A percentile compares a stretch with the other conserved stretches of the same genome.
Conservation (phyloP, 2,113 vertebrate species). For the Solea solea region DNA sequence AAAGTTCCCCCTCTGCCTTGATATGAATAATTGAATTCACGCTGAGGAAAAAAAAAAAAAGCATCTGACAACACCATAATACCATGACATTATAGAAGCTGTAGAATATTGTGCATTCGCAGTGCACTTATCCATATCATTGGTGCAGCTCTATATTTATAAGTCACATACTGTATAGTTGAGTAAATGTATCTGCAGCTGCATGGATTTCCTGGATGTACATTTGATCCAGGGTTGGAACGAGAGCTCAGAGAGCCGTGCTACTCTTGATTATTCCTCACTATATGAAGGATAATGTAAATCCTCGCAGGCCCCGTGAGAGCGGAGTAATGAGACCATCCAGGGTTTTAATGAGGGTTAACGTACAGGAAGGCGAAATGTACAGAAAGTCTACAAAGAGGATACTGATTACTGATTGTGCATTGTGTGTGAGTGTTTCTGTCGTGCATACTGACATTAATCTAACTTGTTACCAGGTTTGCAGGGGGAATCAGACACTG, state of each 20-base stretch:
- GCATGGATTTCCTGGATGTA: conserved; percentile 1
- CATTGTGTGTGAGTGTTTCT: neutral
- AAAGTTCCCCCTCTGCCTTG: neutral
- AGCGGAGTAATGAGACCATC: conserved; percentile 58
- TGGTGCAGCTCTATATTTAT: neutral
- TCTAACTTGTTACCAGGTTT: conserved; percentile 51
- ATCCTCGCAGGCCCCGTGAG: conserved; percentile 21
- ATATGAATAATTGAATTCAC: neutral
- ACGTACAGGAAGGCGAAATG: conserved; percentile 23
- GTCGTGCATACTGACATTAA: conserved; percentile 37
- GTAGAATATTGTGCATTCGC: neutral
- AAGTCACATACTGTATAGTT: neutral
- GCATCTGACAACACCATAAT: too few species aligned
- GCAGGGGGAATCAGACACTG: conserved; percentile 21
- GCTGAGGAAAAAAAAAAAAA: neutral
- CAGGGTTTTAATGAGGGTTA: conserved; percentile 57
- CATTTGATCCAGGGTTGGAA: neutral
- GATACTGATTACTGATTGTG: neutral
- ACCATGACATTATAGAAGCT: too few species aligned
- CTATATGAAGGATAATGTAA: conserved; percentile 35
- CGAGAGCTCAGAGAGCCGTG: neutral
- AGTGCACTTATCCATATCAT: neutral
- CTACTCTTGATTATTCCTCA: conserved; percentile 34
- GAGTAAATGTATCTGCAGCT: too few species aligned
- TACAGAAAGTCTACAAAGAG: conserved; percentile 25